Conservation (phyloP, 2,113 vertebrate genomes). For the Benitochromis conjunctus region DNA sequence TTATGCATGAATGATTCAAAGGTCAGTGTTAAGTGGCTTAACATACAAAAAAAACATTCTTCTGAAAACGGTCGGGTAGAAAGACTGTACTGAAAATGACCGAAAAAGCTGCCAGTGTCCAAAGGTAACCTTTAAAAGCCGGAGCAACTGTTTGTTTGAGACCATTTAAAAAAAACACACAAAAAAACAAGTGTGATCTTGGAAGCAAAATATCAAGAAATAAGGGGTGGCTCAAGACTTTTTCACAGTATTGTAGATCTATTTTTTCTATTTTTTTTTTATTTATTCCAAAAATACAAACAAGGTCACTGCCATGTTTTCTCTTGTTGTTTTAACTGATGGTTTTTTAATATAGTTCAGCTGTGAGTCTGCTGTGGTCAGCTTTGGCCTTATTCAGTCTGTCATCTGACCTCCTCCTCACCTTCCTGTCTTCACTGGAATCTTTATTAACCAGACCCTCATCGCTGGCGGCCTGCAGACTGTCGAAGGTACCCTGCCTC, state of each 20-base stretch:
- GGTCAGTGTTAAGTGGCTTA: not conserved
- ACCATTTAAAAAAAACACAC: too few relatives aligned
- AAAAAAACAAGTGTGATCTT: too few relatives aligned
- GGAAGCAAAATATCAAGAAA: not conserved
- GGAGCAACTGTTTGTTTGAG: too few relatives aligned
- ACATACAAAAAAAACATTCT: not conserved
- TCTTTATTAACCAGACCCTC: conserved; percentile 74
- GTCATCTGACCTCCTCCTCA: conserved; percentile 61
- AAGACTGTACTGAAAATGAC: too few relatives aligned
- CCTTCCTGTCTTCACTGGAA: conserved; percentile 57
- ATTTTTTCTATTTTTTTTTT: not conserved
- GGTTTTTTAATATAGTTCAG: conserved; percentile 73
- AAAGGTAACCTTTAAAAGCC: too few relatives aligned
- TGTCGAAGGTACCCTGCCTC: conserved; percentile 77
- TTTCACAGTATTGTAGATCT: not conserved
- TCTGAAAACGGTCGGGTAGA: too few relatives aligned
- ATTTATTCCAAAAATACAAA: not conserved
- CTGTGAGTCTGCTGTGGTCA: conserved; percentile 56
- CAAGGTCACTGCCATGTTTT: not conserved
- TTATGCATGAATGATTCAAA: not conserved
- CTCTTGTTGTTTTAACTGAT: not conserved
- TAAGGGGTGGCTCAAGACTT: not conserved
- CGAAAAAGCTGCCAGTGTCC: too few relatives aligned
- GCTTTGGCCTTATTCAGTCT: conserved; percentile 53
- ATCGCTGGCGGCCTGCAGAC: conserved; percentile 76